Conservation (phyloP, 2,797 vertebrate species). For the Sparus aurata region DNA sequence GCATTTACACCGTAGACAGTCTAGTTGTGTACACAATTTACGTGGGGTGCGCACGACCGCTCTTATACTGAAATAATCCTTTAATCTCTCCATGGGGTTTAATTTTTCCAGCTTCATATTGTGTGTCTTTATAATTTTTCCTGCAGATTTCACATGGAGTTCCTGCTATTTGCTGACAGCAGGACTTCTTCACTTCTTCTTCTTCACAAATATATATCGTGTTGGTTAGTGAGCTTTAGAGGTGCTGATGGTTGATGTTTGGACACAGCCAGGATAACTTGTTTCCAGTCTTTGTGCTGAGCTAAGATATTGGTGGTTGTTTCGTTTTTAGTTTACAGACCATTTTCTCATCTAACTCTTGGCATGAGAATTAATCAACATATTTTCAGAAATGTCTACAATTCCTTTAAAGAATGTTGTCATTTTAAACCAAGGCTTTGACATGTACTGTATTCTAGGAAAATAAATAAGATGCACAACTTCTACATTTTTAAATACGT, state of each 20-base stretch:
- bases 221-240: not conserved
- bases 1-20: too few relatives aligned
- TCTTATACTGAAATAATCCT: too few relatives aligned
- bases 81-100: not conserved
- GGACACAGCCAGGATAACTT: not conserved
- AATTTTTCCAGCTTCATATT: slow-evolving; percentile 6
- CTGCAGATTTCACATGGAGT: slow-evolving; percentile 1
- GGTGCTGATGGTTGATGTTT: not conserved
- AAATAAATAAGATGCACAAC: slow-evolving; percentile 24
- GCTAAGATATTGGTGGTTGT: not conserved
- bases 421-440: slow-evolving; percentile 20
- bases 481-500: slow-evolving; percentile 5
- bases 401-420: not conserved
- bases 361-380: not conserved
- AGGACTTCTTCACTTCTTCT: not conserved
- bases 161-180: not conserved
- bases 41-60: too few relatives aligned
- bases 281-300: slow-evolving; percentile 1
- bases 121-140: slow-evolving; percentile 16
- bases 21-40: too few relatives aligned
- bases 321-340: not conserved
- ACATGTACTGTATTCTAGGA: not conserved
- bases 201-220: not conserved
- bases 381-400: slow-evolving; percentile 3
- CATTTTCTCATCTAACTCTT: not conserved